Evolutionary conservation across 1,140 invertebrate genomes (phyloP).

Genomic region (Pollicipes pollicipes): DNA sequence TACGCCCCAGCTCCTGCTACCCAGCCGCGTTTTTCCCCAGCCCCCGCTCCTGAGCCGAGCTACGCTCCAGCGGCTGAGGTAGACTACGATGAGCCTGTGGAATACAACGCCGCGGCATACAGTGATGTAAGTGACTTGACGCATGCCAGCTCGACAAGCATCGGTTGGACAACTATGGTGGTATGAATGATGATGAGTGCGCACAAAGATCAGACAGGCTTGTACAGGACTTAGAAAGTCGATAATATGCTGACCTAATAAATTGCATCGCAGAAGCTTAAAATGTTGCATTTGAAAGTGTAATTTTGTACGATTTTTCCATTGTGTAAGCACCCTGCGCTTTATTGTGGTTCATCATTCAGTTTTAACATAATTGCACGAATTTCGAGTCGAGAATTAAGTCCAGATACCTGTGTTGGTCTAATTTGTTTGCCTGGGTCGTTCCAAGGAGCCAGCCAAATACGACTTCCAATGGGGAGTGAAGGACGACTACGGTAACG

Average conservation of each 20-base stretch:
- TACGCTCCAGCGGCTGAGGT: not conserved
- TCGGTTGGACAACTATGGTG: not conserved
- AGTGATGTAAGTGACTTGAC: not conserved
- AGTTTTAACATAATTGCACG: not conserved
- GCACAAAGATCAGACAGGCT: too few relatives aligned
- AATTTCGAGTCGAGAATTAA: not conserved
- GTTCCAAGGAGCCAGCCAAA: not conserved
- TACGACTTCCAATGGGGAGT: not conserved
- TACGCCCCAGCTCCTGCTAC: not conserved
- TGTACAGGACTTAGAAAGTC: not conserved
- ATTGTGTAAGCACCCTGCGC: not conserved
- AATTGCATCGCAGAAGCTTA: not conserved
- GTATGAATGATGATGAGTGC: not conserved
- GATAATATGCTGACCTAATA: not conserved
- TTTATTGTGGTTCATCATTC: not conserved
- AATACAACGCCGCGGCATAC: not conserved
- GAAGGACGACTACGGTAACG: constrained; percentile 11
- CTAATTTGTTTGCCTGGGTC: not conserved
- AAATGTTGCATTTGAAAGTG: not conserved
- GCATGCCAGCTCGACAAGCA: not conserved
- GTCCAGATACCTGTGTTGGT: not conserved
- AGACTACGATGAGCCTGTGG: not conserved
- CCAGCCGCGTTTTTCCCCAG: not conserved
- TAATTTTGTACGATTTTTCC: not conserved
- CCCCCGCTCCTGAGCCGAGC: not conserved